These are phyloP conservation scores for Apodemia duryi DNA, from an alignment of 2,888 invertebrate genomes.

Conservation along the genomic window DNA sequence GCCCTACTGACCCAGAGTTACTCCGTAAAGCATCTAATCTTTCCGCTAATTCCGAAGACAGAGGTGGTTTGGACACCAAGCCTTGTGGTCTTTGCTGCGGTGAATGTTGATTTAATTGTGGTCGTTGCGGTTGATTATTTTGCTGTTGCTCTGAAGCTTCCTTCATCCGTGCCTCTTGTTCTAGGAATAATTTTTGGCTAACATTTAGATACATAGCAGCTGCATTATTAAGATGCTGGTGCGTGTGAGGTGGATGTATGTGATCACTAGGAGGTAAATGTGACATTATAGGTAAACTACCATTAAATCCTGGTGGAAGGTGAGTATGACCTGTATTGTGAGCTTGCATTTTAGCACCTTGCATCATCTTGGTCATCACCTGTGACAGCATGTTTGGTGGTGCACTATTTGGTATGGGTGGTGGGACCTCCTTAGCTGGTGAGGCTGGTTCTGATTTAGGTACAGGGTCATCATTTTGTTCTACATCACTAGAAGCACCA, in stretches of 20 bases:
- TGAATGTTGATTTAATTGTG: conserved; percentile 79
- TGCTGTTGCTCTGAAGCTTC: conserved; percentile 81
- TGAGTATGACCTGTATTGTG: conserved; percentile 75
- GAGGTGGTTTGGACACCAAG: conserved; percentile 66
- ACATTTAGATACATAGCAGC: conserved; percentile 88
- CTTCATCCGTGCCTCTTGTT: conserved; percentile 87
- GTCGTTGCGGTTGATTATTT: conserved; percentile 78
- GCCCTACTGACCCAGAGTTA: conserved; percentile 82
- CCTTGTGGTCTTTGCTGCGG: conserved; percentile 74
- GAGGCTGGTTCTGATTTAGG: conserved; percentile 80
- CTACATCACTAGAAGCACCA: conserved; percentile 86
- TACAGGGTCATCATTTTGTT: conserved; percentile 72
- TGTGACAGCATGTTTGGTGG: conserved; percentile 80
- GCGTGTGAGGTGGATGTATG: conserved; percentile 75
- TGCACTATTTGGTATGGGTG: conserved; percentile 62
- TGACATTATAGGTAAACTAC: conserved; percentile 76
- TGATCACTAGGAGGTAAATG: conserved; percentile 76
- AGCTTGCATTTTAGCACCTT: conserved; percentile 78
- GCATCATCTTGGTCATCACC: conserved; percentile 84
- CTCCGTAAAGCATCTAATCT: conserved; percentile 87
- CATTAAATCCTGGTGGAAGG: conserved; percentile 81
- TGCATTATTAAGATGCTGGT: conserved; percentile 81
- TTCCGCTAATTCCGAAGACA: conserved; percentile 86
- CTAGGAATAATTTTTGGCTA: conserved; percentile 87
- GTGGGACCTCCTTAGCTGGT: conserved; percentile 73